Evolutionary conservation across 37 sponge, comb jelly and placozoan genomes (phyloP), one percentile per base, ranked within the genome.

Genomic region (Cliona cf. orientalis): DNA sequence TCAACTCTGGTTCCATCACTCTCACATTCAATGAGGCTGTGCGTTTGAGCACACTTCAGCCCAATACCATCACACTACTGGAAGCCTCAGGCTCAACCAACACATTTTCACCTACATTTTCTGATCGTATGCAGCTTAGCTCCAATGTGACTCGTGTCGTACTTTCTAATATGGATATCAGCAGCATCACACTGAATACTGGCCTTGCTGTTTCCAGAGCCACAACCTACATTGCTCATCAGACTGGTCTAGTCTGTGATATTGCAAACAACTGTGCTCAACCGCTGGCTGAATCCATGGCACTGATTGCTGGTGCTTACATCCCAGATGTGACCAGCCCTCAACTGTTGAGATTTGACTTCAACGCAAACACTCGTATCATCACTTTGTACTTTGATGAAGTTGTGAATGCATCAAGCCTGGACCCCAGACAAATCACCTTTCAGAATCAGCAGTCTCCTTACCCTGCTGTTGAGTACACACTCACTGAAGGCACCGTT

Each of bases 21-120:
- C 66, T 96, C 5, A 87, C 88, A 6, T 96, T 93, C 64, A 74
- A 85, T 88, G 91, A 96, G 44, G 79, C 53, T 42, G 77, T 96
- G 4, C 62, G 80, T 19, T 39, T 32, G 0, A 60, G 44, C 42
- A 81, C 76, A 29, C 65, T 96, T 26, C 38, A 75, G 55, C 32
- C 78, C 29, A 58, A 67, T 58, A 23, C 31, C 3, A 58, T 96
- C 17, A 82, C 72, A 29, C 62, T 95, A 17, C 58, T 43, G 17
- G 66, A 79, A 66, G 71, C 67, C 38, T 42, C 66, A 37, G 38
- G 33, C 12, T 76, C 84, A 7, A 33, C 32, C 22, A 62, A 14
- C 37, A 45, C 36, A 6, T 82, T 69, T 59, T 21, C 43, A 25
- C 41, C 78, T 31, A 7, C 28, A 5, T 49, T 46, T 7, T 37